Evolutionary conservation across 2,888 invertebrate genomes (phyloP).

Genomic region (Rhingia rostrata): DNA sequence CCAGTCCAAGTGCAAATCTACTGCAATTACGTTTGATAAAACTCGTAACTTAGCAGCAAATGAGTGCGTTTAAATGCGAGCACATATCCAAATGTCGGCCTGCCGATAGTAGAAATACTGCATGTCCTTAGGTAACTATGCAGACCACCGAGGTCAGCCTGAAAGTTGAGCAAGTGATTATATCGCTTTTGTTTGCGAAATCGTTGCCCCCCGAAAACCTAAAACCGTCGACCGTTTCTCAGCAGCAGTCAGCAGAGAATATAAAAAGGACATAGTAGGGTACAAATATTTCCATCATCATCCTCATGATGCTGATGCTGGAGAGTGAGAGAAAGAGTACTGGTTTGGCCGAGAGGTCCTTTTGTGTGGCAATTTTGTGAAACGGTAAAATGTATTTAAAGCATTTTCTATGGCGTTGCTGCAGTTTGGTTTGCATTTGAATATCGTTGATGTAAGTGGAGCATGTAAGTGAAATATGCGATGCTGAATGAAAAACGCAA

Average conservation of each 20-base stretch:
- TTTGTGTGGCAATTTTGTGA: constrained; percentile 64
- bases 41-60: constrained; percentile 2
- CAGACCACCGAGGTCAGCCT: constrained; percentile 28
- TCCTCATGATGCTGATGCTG: constrained; percentile 40
- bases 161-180: constrained; percentile 56
- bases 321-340: background rate
- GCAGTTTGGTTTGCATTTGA: constrained; percentile 55
- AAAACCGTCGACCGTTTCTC: constrained; percentile 17
- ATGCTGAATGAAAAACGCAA: constrained; percentile 37
- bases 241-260: constrained; percentile 5
- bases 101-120: too few species aligned
- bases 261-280: background rate
- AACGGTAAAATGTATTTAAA: constrained; percentile 67
- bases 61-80: constrained; percentile 8
- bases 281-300: constrained; percentile 52
- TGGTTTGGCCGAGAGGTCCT: constrained; percentile 45
- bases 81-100: constrained; percentile 1
- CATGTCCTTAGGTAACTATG: constrained; percentile 13
- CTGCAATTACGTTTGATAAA: constrained; percentile 7
- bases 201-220: constrained; percentile 3
- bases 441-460: constrained; percentile 65
- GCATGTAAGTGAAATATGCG: constrained; percentile 65
- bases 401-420: constrained; percentile 57
- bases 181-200: constrained; percentile 43
- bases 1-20: background rate